Conservation (phyloP, 2,797 vertebrate genomes). For the Enteromius fasciolatus region DNA sequence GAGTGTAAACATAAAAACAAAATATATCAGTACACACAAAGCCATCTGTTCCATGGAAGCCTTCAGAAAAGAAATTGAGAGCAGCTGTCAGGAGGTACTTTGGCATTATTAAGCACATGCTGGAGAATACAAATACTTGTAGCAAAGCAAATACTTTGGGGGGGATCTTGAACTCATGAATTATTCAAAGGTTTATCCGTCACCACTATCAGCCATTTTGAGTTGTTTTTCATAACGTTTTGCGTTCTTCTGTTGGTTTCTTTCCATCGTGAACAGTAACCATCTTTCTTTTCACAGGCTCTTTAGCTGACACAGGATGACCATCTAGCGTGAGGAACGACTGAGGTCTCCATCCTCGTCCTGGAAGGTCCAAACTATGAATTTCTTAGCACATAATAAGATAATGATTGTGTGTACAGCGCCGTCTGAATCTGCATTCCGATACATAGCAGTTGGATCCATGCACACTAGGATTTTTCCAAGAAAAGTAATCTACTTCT, state of each 20-base stretch:
- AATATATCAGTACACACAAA: neutral
- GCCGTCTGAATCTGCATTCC: neutral
- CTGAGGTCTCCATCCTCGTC: neutral
- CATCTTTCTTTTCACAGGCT: neutral
- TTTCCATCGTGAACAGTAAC: constrained; percentile 2
- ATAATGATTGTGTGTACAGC: neutral
- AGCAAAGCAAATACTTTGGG: neutral
- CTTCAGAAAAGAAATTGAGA: constrained; percentile 10
- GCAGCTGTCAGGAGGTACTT: constrained; percentile 15
- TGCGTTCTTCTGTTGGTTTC: neutral
- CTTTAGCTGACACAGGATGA: neutral
- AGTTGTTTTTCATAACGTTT: constrained; percentile 7
- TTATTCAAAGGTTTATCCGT: neutral
- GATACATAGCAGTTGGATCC: neutral
- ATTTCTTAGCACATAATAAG: constrained; percentile 26
- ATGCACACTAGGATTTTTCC: neutral
- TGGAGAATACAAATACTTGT: constrained; percentile 10
- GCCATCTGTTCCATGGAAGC: neutral
- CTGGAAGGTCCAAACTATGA: neutral
- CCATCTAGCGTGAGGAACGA: neutral
- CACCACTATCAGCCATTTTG: neutral
- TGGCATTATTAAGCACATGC: neutral
- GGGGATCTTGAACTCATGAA: neutral
- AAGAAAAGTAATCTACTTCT: neutral
- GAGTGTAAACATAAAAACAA: constrained; percentile 6